Base-by-base conservation (phyloP, 2,797 vertebrate genomes). In the Nasua narica region DNA sequence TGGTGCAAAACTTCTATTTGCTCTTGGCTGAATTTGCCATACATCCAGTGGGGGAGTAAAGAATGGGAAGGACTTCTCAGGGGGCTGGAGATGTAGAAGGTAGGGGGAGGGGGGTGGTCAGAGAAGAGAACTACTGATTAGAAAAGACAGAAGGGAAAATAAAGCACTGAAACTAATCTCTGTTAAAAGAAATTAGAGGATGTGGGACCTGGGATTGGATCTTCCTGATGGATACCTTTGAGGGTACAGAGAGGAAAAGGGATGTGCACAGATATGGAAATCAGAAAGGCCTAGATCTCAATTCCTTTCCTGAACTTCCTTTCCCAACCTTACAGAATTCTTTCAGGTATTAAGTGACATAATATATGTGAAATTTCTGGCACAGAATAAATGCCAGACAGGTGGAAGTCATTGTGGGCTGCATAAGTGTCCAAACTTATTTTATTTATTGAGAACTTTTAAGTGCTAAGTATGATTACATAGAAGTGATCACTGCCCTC, bases 341-440 rank as follows among this genome's bases (percentile, higher is more conserved):
- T 46, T 69, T 43, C 62, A 87, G 82, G 25, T 89, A 58, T 91
- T 93, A 72, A 94, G 54, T 90, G 52, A 97, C 60, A 76, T 78
- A 87, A 48, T 85, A 65, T 46, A 58, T 76, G 8, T 83, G 56
- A 58, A 48, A 35, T 90, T 23, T n/a, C 25, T 72, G 35, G 67
- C n/a, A 37, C 19, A 72, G 72, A 87, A 13, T 60, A 89, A 79
- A 58, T 56, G 25, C 29, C 62, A 93, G 78, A 74, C 35, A 82
- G 91, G 25, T 43, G 4, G 83, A 94, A 90, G 87, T 65, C 11
- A 35, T 69, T 78, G 18, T 60, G 16, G n/a, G 37, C 8, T 82
- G 87, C 18, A 6, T 85, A 92, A 83, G 50, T 32, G 7, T n/a
- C 15, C 58, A 50, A 50, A 29, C 19, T 25, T n/a, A n/a, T n/a